Percentiles rank a stretch among this genome's conserved stretches.
Evolutionary conservation across 1,140 invertebrate species (phyloP).

Genomic region (Penaeus japonicus): DNA sequence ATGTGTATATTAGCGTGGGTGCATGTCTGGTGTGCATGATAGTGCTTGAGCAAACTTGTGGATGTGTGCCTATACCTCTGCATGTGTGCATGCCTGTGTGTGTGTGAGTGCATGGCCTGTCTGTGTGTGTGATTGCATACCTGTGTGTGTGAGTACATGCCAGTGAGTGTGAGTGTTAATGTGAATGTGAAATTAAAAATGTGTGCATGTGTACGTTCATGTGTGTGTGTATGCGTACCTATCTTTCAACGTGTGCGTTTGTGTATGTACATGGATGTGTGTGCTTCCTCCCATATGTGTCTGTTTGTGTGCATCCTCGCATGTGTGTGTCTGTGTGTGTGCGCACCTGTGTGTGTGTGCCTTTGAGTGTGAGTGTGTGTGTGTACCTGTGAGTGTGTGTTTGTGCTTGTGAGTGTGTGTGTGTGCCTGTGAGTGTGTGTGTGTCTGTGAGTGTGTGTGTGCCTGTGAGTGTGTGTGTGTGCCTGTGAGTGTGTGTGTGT

Average conservation of each 20-base stretch:
- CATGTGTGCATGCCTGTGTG: no score
- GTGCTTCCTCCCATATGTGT: not conserved
- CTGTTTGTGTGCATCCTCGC: not conserved
- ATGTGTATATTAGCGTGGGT: no score
- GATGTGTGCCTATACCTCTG: no score
- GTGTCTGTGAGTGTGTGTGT: not conserved
- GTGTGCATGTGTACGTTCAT: not conserved
- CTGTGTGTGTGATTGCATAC: not conserved
- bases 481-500: not conserved
- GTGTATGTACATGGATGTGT: not conserved
- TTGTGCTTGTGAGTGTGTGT: not conserved
- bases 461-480: not conserved
- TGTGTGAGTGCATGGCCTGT: not conserved
- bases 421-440: not conserved
- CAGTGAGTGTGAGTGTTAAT: not conserved
- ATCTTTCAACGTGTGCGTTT: not conserved
- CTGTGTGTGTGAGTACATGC: not conserved
- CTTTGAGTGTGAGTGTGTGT: not conserved
- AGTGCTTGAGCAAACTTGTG: no score
- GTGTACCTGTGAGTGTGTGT: not conserved
- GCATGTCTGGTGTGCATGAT: no score
- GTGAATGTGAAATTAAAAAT: no score
- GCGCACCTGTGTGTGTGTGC: not conserved
- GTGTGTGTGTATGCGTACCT: not conserved
- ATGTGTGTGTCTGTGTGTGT: not conserved